A percentile compares a stretch with the other conserved stretches of the same genome.
Evolutionary conservation across 2,797 vertebrate species (phyloP).

Genomic region (Psittacula derbiana): DNA sequence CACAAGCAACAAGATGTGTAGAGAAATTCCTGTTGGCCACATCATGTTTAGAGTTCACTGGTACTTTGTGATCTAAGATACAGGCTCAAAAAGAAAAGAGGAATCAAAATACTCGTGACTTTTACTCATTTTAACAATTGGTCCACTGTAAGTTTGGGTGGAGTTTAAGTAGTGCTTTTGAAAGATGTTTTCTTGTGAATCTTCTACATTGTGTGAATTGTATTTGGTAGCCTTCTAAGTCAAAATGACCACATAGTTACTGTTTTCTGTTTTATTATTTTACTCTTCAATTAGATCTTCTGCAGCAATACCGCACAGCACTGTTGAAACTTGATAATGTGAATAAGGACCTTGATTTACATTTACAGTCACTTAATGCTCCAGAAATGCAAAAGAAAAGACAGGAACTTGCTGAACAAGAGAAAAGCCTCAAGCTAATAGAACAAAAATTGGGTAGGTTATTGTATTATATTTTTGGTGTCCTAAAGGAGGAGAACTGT

Average conservation of each 20-base stretch:
- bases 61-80: neutral
- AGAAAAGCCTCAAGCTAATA: constrained; percentile 75
- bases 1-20: neutral
- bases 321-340: constrained; percentile 68
- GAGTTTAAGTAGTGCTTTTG: neutral
- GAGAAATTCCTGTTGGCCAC: neutral
- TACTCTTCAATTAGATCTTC: constrained; percentile 74
- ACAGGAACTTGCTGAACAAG: constrained; percentile 74
- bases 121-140: neutral
- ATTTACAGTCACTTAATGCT: constrained; percentile 66
- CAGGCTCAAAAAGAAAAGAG: neutral
- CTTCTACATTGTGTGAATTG: neutral
- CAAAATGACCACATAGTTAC: neutral
- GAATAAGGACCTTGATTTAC: constrained; percentile 60
- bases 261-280: neutral
- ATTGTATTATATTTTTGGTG: neutral
- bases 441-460: constrained; percentile 82
- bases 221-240: neutral
- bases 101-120: neutral
- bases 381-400: constrained; percentile 73
- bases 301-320: constrained; percentile 76
- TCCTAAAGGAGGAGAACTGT: neutral
- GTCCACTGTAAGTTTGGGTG: neutral
- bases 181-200: neutral
- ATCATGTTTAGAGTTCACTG: neutral